phyloP scores from a whole-genome alignment of 1,140 invertebrate genomes.

The Drosophila gunungcola region DNA sequence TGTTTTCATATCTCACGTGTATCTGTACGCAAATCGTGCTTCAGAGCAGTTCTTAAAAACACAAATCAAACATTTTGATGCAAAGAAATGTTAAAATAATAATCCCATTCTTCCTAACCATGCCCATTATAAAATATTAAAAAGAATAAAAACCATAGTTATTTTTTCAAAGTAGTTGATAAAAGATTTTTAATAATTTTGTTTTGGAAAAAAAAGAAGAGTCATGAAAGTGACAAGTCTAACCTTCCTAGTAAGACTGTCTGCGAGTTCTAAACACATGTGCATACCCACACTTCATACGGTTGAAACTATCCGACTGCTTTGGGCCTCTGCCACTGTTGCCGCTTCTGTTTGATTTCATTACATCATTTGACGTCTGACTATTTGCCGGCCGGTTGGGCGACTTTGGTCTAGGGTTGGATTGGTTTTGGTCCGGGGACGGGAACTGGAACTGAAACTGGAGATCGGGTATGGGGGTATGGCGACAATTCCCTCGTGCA shows the following conservation, averaged over 20 bases:
- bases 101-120: too few relatives aligned
- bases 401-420: slow-evolving; percentile 19
- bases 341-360: slow-evolving; percentile 75
- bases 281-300: slow-evolving; percentile 32
- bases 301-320: slow-evolving; percentile 26
- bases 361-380: slow-evolving; percentile 81
- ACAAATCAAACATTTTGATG: too few relatives aligned
- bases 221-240: too few relatives aligned
- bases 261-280: slow-evolving; percentile 9
- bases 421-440: slow-evolving; percentile 4
- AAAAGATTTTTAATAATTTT: too few relatives aligned
- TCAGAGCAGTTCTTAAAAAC: too few relatives aligned
- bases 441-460: neutral
- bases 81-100: too few relatives aligned
- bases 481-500: slow-evolving; percentile 58
- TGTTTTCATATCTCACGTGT: too few relatives aligned
- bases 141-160: too few relatives aligned
- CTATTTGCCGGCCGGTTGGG: slow-evolving; percentile 72
- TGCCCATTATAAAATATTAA: too few relatives aligned
- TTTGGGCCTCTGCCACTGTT: slow-evolving; percentile 19
- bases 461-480: neutral
- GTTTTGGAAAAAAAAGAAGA: too few relatives aligned
- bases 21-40: too few relatives aligned
- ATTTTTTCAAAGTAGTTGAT: too few relatives aligned
- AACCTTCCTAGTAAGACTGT: neutral